Conservation (phyloP, 2,888 invertebrate genomes). For the Ptychoptera albimana region DNA sequence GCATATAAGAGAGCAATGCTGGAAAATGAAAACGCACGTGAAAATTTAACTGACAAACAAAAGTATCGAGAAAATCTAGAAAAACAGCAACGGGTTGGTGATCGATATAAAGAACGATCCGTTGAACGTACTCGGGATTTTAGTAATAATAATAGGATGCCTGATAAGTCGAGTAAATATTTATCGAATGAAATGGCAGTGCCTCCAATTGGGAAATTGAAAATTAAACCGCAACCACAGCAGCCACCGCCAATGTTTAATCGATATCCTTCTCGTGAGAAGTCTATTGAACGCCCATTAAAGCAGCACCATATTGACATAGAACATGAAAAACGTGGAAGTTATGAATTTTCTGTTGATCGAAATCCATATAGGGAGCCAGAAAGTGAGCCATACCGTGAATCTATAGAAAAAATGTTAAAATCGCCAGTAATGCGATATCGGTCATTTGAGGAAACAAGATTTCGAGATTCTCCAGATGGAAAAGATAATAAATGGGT, state of each 20-base stretch:
- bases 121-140: constrained; percentile 16
- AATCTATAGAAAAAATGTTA: constrained; percentile 31
- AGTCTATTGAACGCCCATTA: constrained; percentile 1
- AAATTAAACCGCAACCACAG: constrained; percentile 13
- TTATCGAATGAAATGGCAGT: constrained; percentile 14
- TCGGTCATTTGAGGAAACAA: constrained; percentile 18
- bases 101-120: constrained; percentile 10
- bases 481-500: background rate
- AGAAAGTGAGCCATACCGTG: constrained; percentile 29
- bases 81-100: constrained; percentile 2
- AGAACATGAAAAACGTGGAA: constrained; percentile 2
- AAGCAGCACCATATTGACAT: constrained; percentile 6
- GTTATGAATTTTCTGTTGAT: constrained; percentile 10
- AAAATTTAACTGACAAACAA: constrained; percentile 29
- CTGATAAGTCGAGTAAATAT: constrained; percentile 12
- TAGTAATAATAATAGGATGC: background rate
- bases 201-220: constrained; percentile 12
- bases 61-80: constrained; percentile 22
- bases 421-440: constrained; percentile 30
- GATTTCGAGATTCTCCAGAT: background rate
- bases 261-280: constrained; percentile 1
- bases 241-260: constrained; percentile 9
- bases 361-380: constrained; percentile 30
- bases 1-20: constrained; percentile 2
- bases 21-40: constrained; percentile 15